These are phyloP conservation scores for Holothuria leucospilota DNA, from an alignment of 53 echinoderm and acorn worm species.

Conservation along the genomic window DNA sequence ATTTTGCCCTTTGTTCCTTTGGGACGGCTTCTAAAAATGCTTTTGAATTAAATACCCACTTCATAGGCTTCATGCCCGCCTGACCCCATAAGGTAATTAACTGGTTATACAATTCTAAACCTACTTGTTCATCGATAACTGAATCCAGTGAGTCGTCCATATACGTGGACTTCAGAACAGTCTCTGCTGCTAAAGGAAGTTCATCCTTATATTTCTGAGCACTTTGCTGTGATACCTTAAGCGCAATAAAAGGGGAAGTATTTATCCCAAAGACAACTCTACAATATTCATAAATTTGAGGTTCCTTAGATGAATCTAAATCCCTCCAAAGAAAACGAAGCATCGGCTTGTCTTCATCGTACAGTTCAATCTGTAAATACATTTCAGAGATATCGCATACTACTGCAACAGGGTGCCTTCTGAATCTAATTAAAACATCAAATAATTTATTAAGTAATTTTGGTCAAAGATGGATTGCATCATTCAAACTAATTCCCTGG, in stretches of 20 bases:
- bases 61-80: constrained; percentile 55
- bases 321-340: constrained; percentile 41
- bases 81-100: constrained; percentile 8
- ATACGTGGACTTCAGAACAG: constrained; percentile 21
- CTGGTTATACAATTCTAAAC: background rate
- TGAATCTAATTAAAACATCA: constrained; percentile 30
- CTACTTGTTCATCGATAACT: constrained; percentile 29
- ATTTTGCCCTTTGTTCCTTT: constrained; percentile 59
- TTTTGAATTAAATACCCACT: constrained; percentile 67
- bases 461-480: background rate
- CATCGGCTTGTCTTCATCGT: background rate
- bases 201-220: background rate
- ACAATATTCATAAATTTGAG: background rate
- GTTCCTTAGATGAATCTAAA: background rate
- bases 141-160: constrained; percentile 35
- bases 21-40: constrained; percentile 61
- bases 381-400: constrained; percentile 24
- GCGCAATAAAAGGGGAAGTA: constrained; percentile 2
- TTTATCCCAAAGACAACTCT: constrained; percentile 21
- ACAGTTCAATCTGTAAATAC: constrained; percentile 25
- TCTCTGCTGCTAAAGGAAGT: constrained; percentile 15
- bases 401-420: background rate
- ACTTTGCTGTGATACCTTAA: background rate
- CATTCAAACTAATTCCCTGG: background rate
- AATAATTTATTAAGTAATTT: constrained; percentile 8